A percentile compares a stretch with the other conserved stretches of the same genome.
phyloP scores from a whole-genome alignment of 1,140 invertebrate genomes.

The Paraescarpia echinospica region DNA sequence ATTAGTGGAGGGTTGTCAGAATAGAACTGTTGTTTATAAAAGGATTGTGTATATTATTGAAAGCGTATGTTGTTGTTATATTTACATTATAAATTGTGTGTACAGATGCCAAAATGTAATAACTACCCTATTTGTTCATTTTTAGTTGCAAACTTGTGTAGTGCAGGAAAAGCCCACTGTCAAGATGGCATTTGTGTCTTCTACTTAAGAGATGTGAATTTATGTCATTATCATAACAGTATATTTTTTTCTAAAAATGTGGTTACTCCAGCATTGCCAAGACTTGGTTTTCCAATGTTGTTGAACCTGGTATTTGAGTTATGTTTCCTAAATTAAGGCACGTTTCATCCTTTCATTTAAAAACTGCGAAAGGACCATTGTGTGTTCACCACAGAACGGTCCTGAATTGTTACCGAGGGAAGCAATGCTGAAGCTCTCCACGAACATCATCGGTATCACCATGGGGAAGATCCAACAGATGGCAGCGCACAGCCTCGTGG shows the following conservation, averaged over 20 bases:
- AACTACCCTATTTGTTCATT: too few species aligned
- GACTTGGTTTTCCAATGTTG: background rate
- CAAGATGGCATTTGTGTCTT: constrained; percentile 44
- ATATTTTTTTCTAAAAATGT: background rate
- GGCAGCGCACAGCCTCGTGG: constrained; percentile 74
- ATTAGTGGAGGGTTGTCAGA: too few species aligned
- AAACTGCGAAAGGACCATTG: background rate
- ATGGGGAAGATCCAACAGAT: constrained; percentile 73
- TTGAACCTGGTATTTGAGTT: background rate
- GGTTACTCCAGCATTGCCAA: background rate
- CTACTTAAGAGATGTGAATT: constrained; percentile 28
- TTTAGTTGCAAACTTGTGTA: too few species aligned
- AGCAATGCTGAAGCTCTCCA: constrained; percentile 78
- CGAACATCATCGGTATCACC: constrained; percentile 76
- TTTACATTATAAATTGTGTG: too few species aligned
- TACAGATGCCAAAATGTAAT: too few species aligned
- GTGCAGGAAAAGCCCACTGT: too few species aligned
- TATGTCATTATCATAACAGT: constrained; percentile 13
- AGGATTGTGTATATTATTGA: too few species aligned
- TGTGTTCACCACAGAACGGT: constrained; percentile 54
- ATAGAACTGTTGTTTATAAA: too few species aligned
- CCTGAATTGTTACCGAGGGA: constrained; percentile 77
- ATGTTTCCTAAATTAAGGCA: background rate
- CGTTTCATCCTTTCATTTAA: background rate
- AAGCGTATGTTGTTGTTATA: too few species aligned